Evolutionary conservation across 2,113 vertebrate species (phyloP), one percentile per base, ranked within the genome.

Genomic region (Menidia beryllina): DNA sequence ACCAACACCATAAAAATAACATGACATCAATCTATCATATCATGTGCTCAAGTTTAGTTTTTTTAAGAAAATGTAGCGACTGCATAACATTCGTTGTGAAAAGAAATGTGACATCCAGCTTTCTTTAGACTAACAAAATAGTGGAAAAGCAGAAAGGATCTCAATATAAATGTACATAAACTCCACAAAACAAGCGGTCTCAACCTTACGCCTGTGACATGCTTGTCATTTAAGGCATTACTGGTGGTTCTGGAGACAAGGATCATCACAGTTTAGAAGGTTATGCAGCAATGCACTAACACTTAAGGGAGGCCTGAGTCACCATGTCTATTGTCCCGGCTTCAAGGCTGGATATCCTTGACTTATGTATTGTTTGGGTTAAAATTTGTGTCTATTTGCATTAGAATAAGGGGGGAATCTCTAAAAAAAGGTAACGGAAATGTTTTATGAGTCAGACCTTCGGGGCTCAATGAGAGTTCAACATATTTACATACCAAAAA

Each of bases 181-280:
- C 53, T 15, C 57, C 75, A 81, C 70, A 73, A 39, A 88, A 81
- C 81, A 75, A 67, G 78, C 41, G 69, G 1, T 82, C 69, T 77
- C 49, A 83, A 86, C 72, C 59, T 54, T 47, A 75, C 78, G 85
- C 86, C 82, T 75, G 73, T 72, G 51, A 85, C 75, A 84, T 53
- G 75, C 82, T 89, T 67, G 65, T 86, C 71, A 54, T 83, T 49
- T 92, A 94, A 94, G 94, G 93, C 93, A 93, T 92, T 86, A 84
- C 73, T 89, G 93, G 93, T 94, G 88, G 84, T 84, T 83, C 80
- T 83, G 75, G 69, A 85, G 75, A 83, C 83, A 65, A 53, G 86
- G 41, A 85, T 81, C 65, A 41, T 83, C 79, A 86, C 85, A 90
- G 81, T 87, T 79, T 57, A 75, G 72, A 72, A 81, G 52, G 80